Evolutionary conservation across 2,888 invertebrate species (phyloP).

Genomic region (Xylocampa areola): DNA sequence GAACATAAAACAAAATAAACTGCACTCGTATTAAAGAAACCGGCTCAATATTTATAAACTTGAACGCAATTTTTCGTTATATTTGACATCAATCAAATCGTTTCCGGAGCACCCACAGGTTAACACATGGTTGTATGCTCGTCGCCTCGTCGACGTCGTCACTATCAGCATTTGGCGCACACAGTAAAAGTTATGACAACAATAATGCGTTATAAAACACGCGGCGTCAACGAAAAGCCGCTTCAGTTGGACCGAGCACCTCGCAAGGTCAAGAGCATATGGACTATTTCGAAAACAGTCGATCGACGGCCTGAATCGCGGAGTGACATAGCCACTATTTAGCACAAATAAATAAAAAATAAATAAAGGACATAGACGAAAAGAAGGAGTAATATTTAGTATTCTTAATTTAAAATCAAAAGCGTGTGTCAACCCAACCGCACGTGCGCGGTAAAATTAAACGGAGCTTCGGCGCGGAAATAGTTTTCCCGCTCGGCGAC

Average conservation of each 20-base stretch:
- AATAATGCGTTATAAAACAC: conserved; percentile 87
- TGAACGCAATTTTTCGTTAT: conserved; percentile 14
- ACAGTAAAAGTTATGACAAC: conserved; percentile 86
- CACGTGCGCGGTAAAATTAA: conserved; percentile 75
- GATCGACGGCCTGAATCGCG: conserved; percentile 72
- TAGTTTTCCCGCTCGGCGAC: conserved; percentile 65
- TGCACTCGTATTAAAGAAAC: conserved; percentile 1
- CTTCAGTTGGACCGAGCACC: conserved; percentile 81
- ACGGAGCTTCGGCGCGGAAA: conserved; percentile 60
- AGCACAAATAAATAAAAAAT: conserved; percentile 56
- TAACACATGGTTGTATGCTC: conserved; percentile 14
- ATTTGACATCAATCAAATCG: conserved; percentile 25
- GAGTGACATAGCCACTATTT: conserved; percentile 72
- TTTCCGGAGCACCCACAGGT: conserved; percentile 48
- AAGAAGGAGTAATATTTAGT: conserved; percentile 38
- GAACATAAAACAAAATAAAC: conserved; percentile 21
- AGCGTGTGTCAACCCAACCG: conserved; percentile 51
- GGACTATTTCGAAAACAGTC: conserved; percentile 83
- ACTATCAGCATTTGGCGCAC: conserved; percentile 57
- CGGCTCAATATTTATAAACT: conserved; percentile 25
- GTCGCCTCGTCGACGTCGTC: conserved; percentile 27
- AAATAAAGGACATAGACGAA: conserved; percentile 21
- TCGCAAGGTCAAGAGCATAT: conserved; percentile 87
- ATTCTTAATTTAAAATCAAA: conserved; percentile 57
- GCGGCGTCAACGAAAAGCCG: conserved; percentile 79